phyloP scores from a whole-genome alignment of 2,888 invertebrate genomes.

The Agonopterix subpropinquella region DNA sequence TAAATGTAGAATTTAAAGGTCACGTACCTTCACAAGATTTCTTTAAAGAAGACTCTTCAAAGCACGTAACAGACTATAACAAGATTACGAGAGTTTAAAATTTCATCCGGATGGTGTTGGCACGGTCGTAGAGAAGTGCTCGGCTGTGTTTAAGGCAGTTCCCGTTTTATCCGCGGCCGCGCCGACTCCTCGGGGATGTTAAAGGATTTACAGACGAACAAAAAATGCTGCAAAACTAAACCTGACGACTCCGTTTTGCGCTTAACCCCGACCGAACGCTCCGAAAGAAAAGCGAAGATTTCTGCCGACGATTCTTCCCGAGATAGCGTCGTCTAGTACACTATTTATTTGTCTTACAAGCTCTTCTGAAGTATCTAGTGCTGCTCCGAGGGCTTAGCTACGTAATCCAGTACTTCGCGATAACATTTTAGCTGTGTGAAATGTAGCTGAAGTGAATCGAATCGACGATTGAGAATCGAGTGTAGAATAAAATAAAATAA shows the following conservation, averaged over 20 bases:
- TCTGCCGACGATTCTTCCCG: constrained; percentile 28
- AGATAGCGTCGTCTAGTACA: constrained; percentile 29
- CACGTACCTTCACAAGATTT: background rate
- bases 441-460: constrained; percentile 19
- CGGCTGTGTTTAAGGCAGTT: constrained; percentile 48
- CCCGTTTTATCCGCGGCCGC: constrained; percentile 40
- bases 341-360: constrained; percentile 44
- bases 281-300: constrained; percentile 35
- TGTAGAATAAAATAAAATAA: constrained; percentile 50
- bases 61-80: constrained; percentile 9
- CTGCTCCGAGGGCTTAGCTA: constrained; percentile 15
- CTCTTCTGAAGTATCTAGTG: constrained; percentile 18
- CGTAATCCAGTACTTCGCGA: constrained; percentile 10
- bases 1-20: no score
- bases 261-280: constrained; percentile 18
- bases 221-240: constrained; percentile 36
- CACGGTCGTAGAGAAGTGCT: constrained; percentile 36
- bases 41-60: constrained; percentile 5
- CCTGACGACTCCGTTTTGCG: constrained; percentile 26
- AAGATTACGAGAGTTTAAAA: constrained; percentile 43
- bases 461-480: constrained; percentile 36
- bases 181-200: constrained; percentile 43
- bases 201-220: constrained; percentile 49
- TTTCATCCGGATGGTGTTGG: constrained; percentile 43
- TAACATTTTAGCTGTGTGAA: background rate